Conservation (phyloP, 2,113 vertebrate genomes). For the Myrmophylax atrothorax region DNA sequence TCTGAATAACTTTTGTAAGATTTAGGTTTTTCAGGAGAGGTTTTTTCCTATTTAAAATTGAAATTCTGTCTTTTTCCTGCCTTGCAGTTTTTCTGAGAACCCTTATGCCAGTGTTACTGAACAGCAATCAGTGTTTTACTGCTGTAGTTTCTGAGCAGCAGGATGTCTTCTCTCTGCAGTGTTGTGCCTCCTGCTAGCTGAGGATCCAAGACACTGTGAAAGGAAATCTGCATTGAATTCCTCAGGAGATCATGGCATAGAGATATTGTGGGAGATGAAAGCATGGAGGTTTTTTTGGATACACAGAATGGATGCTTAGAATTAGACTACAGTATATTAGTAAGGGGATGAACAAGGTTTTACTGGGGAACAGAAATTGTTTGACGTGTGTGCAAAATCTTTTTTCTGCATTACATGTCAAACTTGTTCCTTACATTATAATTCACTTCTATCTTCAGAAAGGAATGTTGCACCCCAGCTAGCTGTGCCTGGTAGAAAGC, state of each 20-base stretch:
- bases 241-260: background rate
- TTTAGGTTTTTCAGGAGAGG: background rate
- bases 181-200: background rate
- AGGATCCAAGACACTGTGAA: background rate
- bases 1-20: background rate
- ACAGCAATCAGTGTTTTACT: background rate
- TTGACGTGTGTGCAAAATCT: background rate
- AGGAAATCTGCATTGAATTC: background rate
- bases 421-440: background rate
- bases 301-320: background rate
- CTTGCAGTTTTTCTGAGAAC: background rate
- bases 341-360: background rate
- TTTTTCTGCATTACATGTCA: background rate
- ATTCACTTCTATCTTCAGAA: background rate
- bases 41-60: background rate
- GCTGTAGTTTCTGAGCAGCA: background rate
- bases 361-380: background rate
- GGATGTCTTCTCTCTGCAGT: background rate
- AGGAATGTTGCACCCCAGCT: background rate
- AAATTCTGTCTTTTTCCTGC: background rate
- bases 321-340: background rate
- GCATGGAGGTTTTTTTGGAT: background rate
- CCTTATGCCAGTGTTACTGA: background rate
- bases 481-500: background rate
- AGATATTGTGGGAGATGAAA: background rate